Percentiles rank a stretch among this genome's conserved stretches.
phyloP scores from a whole-genome alignment of 2,113 vertebrate species.

The Nyctibius bracteatus region DNA sequence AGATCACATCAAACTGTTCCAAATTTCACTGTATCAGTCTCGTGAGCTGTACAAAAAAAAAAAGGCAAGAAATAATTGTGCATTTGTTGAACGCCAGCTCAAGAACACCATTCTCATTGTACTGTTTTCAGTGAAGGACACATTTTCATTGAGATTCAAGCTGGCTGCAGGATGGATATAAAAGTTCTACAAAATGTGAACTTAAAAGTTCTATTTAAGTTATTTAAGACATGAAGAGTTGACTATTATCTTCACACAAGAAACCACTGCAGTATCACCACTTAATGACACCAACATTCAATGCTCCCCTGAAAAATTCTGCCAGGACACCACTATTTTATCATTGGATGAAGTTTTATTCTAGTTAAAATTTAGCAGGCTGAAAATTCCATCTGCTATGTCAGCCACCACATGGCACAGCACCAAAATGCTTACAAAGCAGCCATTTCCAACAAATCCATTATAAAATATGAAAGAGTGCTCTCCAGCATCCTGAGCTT shows the following conservation, averaged over 20 bases:
- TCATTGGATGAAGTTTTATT: not conserved
- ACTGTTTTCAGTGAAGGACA: not conserved
- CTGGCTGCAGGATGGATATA: not conserved
- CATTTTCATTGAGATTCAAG: not conserved
- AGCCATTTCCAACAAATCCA: not conserved
- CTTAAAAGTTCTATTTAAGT: not conserved
- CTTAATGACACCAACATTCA: not conserved
- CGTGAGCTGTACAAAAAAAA: not conserved
- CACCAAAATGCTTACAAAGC: not conserved
- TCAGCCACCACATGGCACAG: not conserved
- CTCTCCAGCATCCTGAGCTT: not conserved
- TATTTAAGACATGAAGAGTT: not conserved
- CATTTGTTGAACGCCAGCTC: not conserved
- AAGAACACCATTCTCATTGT: not conserved
- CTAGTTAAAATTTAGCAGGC: not conserved
- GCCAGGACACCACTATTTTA: not conserved
- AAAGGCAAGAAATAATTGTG: fast-evolving
- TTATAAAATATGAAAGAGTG: not conserved
- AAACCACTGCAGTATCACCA: not conserved
- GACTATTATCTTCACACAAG: not conserved
- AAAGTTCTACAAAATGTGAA: not conserved
- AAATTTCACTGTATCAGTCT: not conserved
- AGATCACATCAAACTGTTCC: not conserved
- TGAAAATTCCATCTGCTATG: not conserved
- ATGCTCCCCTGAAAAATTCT: not conserved